phyloP scores from a whole-genome alignment of 2,113 vertebrate genomes.

The Microcebus jonahi region DNA sequence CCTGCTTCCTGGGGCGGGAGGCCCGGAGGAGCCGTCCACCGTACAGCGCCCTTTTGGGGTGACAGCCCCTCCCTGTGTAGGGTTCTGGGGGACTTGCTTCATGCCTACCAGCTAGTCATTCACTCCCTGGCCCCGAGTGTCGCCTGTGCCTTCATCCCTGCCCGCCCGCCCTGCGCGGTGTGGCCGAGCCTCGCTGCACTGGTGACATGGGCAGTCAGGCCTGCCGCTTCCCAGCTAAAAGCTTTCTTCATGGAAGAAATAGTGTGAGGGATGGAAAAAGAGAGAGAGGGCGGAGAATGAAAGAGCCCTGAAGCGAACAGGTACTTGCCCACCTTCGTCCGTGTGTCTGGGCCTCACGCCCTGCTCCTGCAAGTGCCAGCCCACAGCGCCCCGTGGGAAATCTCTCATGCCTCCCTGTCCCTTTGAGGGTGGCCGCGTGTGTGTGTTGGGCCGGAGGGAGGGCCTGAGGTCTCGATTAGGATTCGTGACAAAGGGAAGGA shows the following conservation, averaged over 20 bases:
- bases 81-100: background rate
- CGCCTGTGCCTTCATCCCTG: background rate
- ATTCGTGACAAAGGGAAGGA: background rate
- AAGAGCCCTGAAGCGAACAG: background rate
- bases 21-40: accelerated
- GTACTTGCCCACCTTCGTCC: background rate
- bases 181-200: accelerated
- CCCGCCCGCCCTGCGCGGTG: accelerated
- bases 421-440: background rate
- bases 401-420: background rate
- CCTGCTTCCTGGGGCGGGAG: background rate
- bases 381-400: accelerated
- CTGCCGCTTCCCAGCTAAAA: background rate
- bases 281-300: background rate
- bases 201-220: background rate
- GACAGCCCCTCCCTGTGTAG: background rate
- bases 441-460: background rate
- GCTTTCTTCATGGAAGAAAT: conserved; percentile 1
- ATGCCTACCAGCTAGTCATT: too few relatives aligned
- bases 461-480: background rate
- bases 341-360: too few relatives aligned
- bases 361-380: background rate
- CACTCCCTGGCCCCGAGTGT: accelerated
- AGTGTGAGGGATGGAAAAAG: background rate
- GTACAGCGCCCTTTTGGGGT: background rate